Conservation (phyloP, 1,140 invertebrate genomes). For the Pachyrhynchus sulphureomaculatus region DNA sequence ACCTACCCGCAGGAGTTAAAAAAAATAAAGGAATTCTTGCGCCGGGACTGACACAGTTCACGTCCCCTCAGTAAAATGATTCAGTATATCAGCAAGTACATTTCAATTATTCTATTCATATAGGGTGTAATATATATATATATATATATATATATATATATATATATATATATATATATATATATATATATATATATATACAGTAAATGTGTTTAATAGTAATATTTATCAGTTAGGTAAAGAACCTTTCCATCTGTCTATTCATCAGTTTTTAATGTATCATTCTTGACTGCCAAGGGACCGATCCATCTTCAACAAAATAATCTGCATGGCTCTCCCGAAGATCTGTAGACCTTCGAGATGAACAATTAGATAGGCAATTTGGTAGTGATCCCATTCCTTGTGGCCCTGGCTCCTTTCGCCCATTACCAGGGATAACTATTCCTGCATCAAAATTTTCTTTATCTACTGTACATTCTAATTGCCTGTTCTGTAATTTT, state of each 20-base stretch:
- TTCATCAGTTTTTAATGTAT: no score
- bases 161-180: no score
- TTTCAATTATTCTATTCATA: slow-evolving; percentile 15
- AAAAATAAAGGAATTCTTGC: slow-evolving; percentile 20
- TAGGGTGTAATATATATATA: no score
- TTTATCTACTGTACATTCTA: slow-evolving; percentile 15
- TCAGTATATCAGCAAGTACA: slow-evolving; percentile 20
- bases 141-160: no score
- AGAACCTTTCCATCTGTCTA: no score
- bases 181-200: no score
- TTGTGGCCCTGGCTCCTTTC: slow-evolving; percentile 7
- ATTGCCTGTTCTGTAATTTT: slow-evolving; percentile 17
- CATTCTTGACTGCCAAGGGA: slow-evolving; percentile 18
- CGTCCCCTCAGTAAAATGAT: slow-evolving; percentile 28
- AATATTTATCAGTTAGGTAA: no score
- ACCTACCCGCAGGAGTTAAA: slow-evolving; percentile 21
- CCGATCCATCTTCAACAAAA: slow-evolving; percentile 19
- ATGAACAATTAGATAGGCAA: slow-evolving; percentile 14
- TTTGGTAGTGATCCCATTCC: slow-evolving; percentile 21
- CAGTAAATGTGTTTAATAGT: no score
- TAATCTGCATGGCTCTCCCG: slow-evolving; percentile 24
- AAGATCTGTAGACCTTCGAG: slow-evolving; percentile 15
- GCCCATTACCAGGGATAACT: slow-evolving; percentile 23
- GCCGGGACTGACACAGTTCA: slow-evolving; percentile 22
- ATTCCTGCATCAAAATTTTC: slow-evolving; percentile 11